Conservation (phyloP, 2,113 vertebrate genomes). For the Leucoraja erinaceus region DNA sequence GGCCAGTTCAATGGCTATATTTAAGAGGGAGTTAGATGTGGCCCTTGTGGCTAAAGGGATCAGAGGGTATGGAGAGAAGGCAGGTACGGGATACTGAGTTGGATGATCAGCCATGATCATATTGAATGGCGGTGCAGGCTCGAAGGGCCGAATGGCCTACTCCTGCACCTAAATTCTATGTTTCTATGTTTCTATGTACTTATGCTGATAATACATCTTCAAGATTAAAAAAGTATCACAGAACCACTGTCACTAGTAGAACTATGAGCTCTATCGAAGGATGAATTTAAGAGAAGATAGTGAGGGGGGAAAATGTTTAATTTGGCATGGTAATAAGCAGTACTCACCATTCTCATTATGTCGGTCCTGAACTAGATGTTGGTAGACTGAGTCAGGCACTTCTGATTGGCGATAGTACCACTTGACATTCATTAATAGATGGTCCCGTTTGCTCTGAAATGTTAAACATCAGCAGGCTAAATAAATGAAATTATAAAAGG, state of each 20-base stretch:
- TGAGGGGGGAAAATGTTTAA: neutral
- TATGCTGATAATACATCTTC: neutral
- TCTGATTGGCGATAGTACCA: slow-evolving; percentile 99
- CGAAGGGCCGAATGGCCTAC: too few species aligned
- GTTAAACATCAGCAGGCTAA: slow-evolving; percentile 33
- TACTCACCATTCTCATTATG: slow-evolving; percentile 94
- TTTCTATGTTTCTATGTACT: too few species aligned
- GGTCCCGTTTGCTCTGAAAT: slow-evolving; percentile 96
- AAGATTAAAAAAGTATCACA: neutral
- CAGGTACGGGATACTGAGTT: too few species aligned
- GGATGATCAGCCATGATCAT: too few species aligned
- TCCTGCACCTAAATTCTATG: too few species aligned
- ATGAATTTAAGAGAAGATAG: neutral
- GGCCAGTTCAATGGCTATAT: too few species aligned
- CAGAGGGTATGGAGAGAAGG: too few species aligned
- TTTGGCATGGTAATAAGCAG: neutral
- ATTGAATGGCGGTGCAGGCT: too few species aligned
- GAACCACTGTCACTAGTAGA: neutral
- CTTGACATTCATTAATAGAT: slow-evolving; percentile 98
- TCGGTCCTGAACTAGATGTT: slow-evolving; percentile 97
- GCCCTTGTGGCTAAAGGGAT: too few species aligned
- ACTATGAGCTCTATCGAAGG: neutral
- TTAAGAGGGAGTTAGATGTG: too few species aligned
- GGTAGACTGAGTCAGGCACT: slow-evolving; percentile 97
- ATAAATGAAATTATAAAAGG: slow-evolving; percentile 9